phyloP scores from a whole-genome alignment of 1,140 invertebrate species.

The Daktulosphaira vitifoliae region DNA sequence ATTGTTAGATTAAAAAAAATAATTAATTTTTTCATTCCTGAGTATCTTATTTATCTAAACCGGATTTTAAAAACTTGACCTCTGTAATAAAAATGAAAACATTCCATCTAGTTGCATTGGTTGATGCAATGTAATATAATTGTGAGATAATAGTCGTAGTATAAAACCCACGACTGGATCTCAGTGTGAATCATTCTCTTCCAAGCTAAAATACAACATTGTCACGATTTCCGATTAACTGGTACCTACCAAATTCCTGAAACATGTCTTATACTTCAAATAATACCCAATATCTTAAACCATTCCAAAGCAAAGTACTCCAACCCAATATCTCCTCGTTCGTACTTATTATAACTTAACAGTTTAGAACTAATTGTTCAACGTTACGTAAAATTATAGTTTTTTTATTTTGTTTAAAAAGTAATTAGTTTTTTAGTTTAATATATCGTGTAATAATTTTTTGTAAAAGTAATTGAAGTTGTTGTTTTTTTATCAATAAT shows the following conservation, averaged over 20 bases:
- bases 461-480: too few species aligned
- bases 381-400: background rate
- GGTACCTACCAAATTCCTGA: background rate
- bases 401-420: background rate
- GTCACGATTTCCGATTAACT: conserved; percentile 2
- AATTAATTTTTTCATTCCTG: too few species aligned
- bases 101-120: background rate
- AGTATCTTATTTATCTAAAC: conserved; percentile 3
- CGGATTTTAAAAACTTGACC: conserved; percentile 12
- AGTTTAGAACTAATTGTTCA: too few species aligned
- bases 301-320: background rate
- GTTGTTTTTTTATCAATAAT: too few species aligned
- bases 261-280: conserved; percentile 21
- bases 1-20: too few species aligned
- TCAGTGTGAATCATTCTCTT: background rate
- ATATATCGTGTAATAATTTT: too few species aligned
- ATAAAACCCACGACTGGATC: conserved; percentile 1
- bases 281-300: background rate
- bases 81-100: conserved; percentile 3
- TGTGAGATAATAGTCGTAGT: conserved; percentile 11
- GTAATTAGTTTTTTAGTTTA: conserved; percentile 2
- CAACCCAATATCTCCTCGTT: conserved; percentile 5
- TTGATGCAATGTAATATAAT: conserved; percentile 4
- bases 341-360: conserved; percentile 16
- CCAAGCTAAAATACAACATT: conserved; percentile 7